These are phyloP conservation scores for Sitta europaea DNA, from an alignment of 2,113 vertebrate genomes.

Conservation along the genomic window DNA sequence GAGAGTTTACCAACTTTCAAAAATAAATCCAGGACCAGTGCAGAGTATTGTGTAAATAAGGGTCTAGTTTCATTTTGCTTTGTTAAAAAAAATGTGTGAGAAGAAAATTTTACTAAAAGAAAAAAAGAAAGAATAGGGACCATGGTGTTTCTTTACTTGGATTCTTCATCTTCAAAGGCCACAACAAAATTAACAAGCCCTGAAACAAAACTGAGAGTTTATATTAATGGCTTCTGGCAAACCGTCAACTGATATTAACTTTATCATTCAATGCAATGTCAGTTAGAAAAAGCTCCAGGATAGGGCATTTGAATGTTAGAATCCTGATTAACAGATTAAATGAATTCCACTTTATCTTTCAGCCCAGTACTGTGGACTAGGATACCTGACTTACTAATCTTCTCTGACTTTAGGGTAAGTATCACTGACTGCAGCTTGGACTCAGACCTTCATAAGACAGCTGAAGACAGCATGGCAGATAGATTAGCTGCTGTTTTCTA, in stretches of 20 bases:
- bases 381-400: slow-evolving; percentile 45
- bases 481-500: slow-evolving; percentile 30
- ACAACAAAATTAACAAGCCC: slow-evolving; percentile 67
- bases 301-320: slow-evolving; percentile 61
- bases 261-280: slow-evolving; percentile 62
- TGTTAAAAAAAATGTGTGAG: not conserved
- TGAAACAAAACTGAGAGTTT: slow-evolving; percentile 60
- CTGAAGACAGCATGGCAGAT: slow-evolving; percentile 9
- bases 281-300: slow-evolving; percentile 57
- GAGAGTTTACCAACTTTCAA: slow-evolving; percentile 72
- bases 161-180: slow-evolving; percentile 52
- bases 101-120: slow-evolving; percentile 6
- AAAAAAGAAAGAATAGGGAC: not conserved
- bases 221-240: slow-evolving; percentile 70
- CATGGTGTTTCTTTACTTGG: not conserved
- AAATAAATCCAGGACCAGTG: slow-evolving; percentile 64
- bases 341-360: slow-evolving; percentile 60
- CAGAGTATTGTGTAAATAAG: slow-evolving; percentile 60
- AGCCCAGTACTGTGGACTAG: not conserved
- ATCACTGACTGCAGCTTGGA: slow-evolving; percentile 31
- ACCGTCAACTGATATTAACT: slow-evolving; percentile 71
- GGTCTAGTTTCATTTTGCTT: slow-evolving; percentile 60
- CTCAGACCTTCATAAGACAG: not conserved
- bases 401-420: slow-evolving; percentile 37
- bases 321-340: slow-evolving; percentile 63